These are phyloP conservation scores for Andrena hattorfiana DNA, from an alignment of 2,888 invertebrate genomes.

Conservation along the genomic window DNA sequence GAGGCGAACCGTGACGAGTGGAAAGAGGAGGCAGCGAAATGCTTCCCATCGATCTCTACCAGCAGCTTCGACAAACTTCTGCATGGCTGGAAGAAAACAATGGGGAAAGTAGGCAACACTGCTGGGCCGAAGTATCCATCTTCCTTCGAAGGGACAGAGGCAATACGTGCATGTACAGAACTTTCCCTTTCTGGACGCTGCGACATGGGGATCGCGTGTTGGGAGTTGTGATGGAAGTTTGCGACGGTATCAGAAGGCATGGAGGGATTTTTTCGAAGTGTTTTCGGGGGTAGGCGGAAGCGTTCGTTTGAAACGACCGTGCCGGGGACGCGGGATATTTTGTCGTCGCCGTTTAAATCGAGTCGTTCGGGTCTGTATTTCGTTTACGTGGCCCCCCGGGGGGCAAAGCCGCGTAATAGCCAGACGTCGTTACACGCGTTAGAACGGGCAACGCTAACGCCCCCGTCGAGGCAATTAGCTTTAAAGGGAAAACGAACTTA, in stretches of 20 bases:
- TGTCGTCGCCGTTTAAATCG: constrained; percentile 53
- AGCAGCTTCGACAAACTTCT: background rate
- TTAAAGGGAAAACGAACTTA: constrained; percentile 45
- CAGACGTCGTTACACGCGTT: constrained; percentile 57
- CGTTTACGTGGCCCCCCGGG: constrained; percentile 44
- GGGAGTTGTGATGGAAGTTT: too few relatives aligned
- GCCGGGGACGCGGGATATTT: constrained; percentile 28
- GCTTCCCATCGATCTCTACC: constrained; percentile 13
- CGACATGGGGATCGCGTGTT: too few relatives aligned
- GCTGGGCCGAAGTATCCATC: background rate
- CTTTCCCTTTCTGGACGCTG: too few relatives aligned
- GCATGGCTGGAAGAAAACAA: background rate
- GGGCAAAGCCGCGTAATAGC: constrained; percentile 57
- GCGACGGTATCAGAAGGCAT: too few relatives aligned
- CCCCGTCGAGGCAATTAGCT: constrained; percentile 52
- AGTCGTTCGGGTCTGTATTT: constrained; percentile 54
- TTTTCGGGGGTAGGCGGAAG: constrained; percentile 2
- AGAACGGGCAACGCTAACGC: constrained; percentile 44
- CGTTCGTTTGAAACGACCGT: constrained; percentile 17
- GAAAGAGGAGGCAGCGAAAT: background rate
- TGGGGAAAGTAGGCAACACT: background rate
- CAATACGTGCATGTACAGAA: too few relatives aligned
- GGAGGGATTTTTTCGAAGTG: too few relatives aligned
- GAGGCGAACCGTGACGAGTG: constrained; percentile 1
- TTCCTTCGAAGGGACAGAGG: background rate